phyloP scores from a whole-genome alignment of 2,113 vertebrate species.

The Emydura subglobosa region DNA sequence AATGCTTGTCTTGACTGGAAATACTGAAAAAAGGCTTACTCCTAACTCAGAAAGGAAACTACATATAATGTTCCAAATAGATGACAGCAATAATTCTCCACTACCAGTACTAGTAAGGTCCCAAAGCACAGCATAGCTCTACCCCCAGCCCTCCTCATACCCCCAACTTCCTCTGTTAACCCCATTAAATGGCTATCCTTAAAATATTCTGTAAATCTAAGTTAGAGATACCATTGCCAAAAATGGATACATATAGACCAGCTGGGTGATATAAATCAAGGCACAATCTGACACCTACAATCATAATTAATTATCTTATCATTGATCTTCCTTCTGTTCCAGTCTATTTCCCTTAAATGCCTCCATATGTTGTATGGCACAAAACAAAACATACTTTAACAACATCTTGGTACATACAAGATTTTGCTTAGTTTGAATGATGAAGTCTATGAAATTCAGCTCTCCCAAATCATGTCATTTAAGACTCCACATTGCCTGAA shows the following conservation, averaged over 20 bases:
- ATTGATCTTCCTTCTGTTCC: slow-evolving; percentile 32
- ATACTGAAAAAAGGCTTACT: background rate
- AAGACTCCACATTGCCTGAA: background rate
- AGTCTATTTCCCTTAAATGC: slow-evolving; percentile 26
- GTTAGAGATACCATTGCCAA: background rate
- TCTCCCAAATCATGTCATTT: background rate
- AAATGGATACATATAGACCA: slow-evolving; percentile 10
- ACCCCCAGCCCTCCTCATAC: background rate
- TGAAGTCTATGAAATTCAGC: background rate
- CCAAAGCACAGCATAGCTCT: background rate
- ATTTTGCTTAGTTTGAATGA: background rate
- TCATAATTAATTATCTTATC: slow-evolving; percentile 28
- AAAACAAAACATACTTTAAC: slow-evolving; percentile 16
- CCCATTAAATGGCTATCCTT: background rate
- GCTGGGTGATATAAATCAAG: slow-evolving; percentile 20
- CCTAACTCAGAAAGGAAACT: background rate
- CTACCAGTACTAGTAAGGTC: background rate
- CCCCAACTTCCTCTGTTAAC: background rate
- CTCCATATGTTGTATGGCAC: slow-evolving; percentile 1
- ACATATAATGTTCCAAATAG: background rate
- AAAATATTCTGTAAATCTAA: background rate
- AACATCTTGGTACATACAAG: background rate
- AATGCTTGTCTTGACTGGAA: background rate
- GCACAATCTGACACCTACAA: background rate
- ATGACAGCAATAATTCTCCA: background rate